Evolutionary conservation across 1,140 invertebrate species (phyloP), one percentile per base, ranked within the genome.

Genomic region (Carposina sasakii): DNA sequence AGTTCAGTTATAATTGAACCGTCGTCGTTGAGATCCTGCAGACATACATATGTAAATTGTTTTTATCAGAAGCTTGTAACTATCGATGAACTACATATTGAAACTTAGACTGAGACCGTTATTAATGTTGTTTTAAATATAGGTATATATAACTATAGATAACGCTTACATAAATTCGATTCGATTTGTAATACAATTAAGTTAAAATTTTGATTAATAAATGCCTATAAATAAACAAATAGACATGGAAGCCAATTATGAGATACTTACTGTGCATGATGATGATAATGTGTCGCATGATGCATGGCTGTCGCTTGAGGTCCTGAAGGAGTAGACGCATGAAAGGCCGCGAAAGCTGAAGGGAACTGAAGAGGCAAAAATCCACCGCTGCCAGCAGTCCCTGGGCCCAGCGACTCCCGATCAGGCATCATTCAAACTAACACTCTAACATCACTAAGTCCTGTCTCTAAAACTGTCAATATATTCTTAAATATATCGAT

Each of bases 281-380:
- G 79, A 54, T 84, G 77, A 44, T 81, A 81, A 45, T 84, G 78
- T 17, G 73, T 70, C 5, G 77, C 76, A 70, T 82, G 77, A 55
- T 84, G 81, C 75, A 81, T 81, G 2, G 76, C 73, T 45, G 73
- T 57, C 1, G 75, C 52, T 5, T 71, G 68, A n/a, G 75, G 67
- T 9, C 75, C 71, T 21, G 81, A 75, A 6, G 76, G 73, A 22
- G 82, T 78, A 20, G 90, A 86, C 50, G 85, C 86, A 65, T 85
- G 87, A 55, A 88, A 86, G 30, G 85, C 87, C 57, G 86, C 88
- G 71, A 89, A 90, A 55, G 87, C 89, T 59, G 88, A 89, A n/a
- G 88, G 88, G 66, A 89, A 89, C 70, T 89, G 88, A 63, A 89
- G 78, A 52, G 89, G 88, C 63, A 84, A 67, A 60, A 84, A 84